These are phyloP conservation scores for Lepidostoma basale DNA, from an alignment of 1,140 invertebrate genomes.

Conservation along the genomic window DNA sequence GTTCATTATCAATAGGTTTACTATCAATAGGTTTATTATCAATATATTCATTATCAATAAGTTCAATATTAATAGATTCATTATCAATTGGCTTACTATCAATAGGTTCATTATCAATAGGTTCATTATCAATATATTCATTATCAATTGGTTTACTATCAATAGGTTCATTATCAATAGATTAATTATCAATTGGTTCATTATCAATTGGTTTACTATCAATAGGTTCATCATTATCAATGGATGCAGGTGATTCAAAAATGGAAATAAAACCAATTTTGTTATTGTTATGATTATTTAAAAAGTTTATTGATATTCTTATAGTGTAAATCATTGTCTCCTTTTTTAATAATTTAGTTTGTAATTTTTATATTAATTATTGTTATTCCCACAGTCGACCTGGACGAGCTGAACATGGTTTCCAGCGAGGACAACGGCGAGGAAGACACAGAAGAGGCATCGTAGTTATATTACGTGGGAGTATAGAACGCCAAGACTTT, in stretches of 20 bases:
- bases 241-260: background rate
- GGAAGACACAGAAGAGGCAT: slow-evolving; percentile 29
- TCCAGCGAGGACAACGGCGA: slow-evolving; percentile 25
- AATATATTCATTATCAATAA: no score
- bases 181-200: no score
- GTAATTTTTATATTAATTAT: background rate
- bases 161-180: no score
- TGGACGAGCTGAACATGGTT: slow-evolving; percentile 29
- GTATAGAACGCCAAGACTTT: slow-evolving; percentile 7
- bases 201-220: no score
- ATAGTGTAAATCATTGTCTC: background rate
- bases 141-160: no score
- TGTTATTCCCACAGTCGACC: slow-evolving; percentile 34
- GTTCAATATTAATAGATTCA: no score
- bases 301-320: background rate
- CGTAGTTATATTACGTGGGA: slow-evolving; percentile 37
- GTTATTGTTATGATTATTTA: background rate
- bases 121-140: no score
- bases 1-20: no score
- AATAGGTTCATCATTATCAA: no score
- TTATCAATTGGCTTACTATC: no score
- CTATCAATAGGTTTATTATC: no score
- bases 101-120: no score
- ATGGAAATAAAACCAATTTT: background rate
- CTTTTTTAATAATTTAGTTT: background rate